Conservation (phyloP, 2,888 invertebrate species). For the Pseudoips prasinana region DNA sequence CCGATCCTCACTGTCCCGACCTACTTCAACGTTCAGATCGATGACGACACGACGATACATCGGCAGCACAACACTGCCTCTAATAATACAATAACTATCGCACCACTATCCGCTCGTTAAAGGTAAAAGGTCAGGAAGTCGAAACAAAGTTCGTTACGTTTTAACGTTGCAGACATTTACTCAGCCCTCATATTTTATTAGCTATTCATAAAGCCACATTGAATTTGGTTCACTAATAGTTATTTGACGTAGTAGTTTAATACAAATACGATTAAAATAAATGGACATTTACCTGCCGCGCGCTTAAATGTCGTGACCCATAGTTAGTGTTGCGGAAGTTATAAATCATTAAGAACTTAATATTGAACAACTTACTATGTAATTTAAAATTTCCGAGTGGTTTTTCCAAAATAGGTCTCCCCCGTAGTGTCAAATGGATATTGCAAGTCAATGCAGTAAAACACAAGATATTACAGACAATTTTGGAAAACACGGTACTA, state of each 20-base stretch:
- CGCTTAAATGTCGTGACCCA: neutral
- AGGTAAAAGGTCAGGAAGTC: slow-evolving; percentile 36
- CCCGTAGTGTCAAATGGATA: too few species aligned
- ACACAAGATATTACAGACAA: too few species aligned
- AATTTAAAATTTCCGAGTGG: neutral
- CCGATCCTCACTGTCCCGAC: slow-evolving; percentile 34
- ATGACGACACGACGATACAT: slow-evolving; percentile 23
- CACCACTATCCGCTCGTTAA: slow-evolving; percentile 21
- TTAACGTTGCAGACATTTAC: slow-evolving; percentile 16
- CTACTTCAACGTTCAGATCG: slow-evolving; percentile 40
- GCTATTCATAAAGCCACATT: neutral
- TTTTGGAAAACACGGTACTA: too few species aligned
- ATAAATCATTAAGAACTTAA: neutral
- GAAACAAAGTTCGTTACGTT: slow-evolving; percentile 23
- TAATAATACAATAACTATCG: slow-evolving; percentile 23
- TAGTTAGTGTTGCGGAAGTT: neutral
- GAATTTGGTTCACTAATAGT: neutral
- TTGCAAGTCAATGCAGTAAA: too few species aligned
- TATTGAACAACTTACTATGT: neutral
- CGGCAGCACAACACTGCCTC: slow-evolving; percentile 17
- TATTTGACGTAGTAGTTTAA: neutral
- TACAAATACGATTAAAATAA: slow-evolving; percentile 1
- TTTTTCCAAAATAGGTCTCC: too few species aligned
- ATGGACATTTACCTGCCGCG: slow-evolving; percentile 13
- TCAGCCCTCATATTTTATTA: neutral